Evolutionary conservation across 2,797 vertebrate species (phyloP).

Genomic region (Prunella strophiata): DNA sequence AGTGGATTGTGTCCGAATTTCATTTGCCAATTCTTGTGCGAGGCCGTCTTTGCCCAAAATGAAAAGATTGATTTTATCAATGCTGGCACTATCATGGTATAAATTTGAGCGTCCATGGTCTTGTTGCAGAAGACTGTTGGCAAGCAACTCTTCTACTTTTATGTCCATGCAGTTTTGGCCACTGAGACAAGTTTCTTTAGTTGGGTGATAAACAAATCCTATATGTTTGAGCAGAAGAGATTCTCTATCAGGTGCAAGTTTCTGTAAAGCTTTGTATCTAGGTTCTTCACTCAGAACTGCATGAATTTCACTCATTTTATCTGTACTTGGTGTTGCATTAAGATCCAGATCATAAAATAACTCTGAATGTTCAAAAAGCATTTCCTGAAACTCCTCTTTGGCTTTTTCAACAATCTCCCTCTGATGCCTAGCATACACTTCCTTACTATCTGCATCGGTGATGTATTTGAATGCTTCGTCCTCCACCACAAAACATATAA

Average conservation of each 20-base stretch:
- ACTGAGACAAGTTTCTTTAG: conserved; percentile 98
- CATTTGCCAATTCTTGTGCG: conserved; percentile 95
- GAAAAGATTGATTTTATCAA: conserved; percentile 98
- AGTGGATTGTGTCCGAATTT: conserved; percentile 96
- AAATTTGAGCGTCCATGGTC: conserved; percentile 91
- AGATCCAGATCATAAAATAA: conserved; percentile 99
- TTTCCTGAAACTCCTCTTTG: conserved; percentile 99
- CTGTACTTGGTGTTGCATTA: conserved; percentile 96
- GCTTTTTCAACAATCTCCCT: conserved; percentile 99
- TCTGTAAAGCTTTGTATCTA: conserved; percentile 97
- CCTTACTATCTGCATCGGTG: conserved; percentile 92
- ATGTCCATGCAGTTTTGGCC: conserved; percentile 95
- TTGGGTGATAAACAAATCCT: conserved; percentile 99
- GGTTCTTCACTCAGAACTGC: conserved; percentile 96
- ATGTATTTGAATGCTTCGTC: conserved; percentile 98
- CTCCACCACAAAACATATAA: conserved; percentile 97
- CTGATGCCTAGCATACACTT: conserved; percentile 96
- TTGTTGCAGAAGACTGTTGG: conserved; percentile 90
- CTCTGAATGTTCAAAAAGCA: conserved; percentile 99
- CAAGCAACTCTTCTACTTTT: conserved; percentile 95
- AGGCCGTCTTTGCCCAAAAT: conserved; percentile 97
- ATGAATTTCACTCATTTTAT: conserved; percentile 99
- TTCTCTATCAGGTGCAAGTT: conserved; percentile 96
- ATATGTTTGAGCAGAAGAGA: conserved; percentile 98
- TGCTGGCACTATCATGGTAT: conserved; percentile 93